Percentiles rank a stretch among this genome's conserved stretches.
phyloP scores from a whole-genome alignment of 2,888 invertebrate species.

The Danaus chrysippus region DNA sequence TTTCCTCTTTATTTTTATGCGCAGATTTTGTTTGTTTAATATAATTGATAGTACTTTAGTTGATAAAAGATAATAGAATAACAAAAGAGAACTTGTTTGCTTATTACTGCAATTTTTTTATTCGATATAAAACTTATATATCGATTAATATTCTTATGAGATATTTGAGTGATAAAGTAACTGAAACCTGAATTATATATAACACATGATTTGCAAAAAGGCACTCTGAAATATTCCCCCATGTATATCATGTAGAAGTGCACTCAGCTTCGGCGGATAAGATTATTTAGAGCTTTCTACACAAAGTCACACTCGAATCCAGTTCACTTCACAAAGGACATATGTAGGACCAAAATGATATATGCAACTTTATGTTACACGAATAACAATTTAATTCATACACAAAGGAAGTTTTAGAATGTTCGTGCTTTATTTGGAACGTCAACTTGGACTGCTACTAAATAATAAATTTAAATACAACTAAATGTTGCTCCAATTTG shows the following conservation, averaged over 20 bases:
- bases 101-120: too few species aligned
- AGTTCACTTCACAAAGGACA: conserved; percentile 1
- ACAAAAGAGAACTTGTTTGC: too few species aligned
- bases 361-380: not conserved
- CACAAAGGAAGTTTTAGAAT: not conserved
- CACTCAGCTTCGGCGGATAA: conserved; percentile 41
- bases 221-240: conserved; percentile 20
- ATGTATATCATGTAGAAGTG: conserved; percentile 30
- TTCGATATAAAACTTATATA: too few species aligned
- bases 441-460: not conserved
- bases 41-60: too few species aligned
- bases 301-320: conserved; percentile 29
- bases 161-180: too few species aligned
- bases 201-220: conserved; percentile 20
- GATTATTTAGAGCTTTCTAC: conserved; percentile 45
- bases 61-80: too few species aligned
- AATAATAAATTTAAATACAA: too few species aligned
- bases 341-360: not conserved
- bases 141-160: too few species aligned
- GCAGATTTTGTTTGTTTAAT: too few species aligned
- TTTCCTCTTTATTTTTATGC: too few species aligned
- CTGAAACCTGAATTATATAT: not conserved
- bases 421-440: not conserved
- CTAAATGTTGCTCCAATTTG: too few species aligned
- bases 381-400: not conserved